phyloP scores from a whole-genome alignment of 2,797 vertebrate species.

The Capromys pilorides region DNA sequence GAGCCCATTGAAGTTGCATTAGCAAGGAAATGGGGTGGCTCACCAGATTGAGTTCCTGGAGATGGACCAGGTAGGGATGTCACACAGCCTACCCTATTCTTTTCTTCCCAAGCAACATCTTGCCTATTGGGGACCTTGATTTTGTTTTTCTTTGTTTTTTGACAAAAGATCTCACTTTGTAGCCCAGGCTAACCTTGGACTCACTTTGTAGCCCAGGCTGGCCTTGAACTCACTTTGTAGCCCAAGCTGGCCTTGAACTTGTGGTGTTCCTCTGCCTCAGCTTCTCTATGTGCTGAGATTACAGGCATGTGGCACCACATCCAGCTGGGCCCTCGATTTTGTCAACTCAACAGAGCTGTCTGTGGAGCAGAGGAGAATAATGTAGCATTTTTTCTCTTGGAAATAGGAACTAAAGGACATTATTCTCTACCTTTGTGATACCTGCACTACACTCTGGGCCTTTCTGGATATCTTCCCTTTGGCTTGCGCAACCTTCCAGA shows the following conservation, averaged over 20 bases:
- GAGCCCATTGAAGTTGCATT: neutral
- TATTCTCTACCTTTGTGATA: constrained; percentile 94
- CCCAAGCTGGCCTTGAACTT: neutral
- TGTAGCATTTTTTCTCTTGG: constrained; percentile 50
- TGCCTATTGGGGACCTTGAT: neutral
- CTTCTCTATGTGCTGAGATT: neutral
- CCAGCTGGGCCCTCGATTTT: neutral
- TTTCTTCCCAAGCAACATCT: too few relatives aligned
- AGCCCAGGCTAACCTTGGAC: neutral
- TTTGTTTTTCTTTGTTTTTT: neutral
- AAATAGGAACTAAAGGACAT: constrained; percentile 93
- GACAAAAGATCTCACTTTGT: neutral
- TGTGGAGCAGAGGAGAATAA: neutral
- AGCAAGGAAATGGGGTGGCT: neutral
- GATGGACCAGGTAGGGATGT: neutral
- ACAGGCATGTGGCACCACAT: neutral
- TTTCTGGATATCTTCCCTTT: constrained; percentile 95
- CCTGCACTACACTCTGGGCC: constrained; percentile 93
- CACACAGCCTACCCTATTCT: neutral
- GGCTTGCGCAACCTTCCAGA: constrained; percentile 93
- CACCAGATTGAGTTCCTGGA: neutral
- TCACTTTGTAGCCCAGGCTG: neutral
- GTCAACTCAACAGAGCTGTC: neutral
- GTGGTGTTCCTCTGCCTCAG: neutral
- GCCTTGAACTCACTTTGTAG: neutral